These are phyloP conservation scores for Diarsia mendica DNA, from an alignment of 2,888 invertebrate genomes.

Conservation along the genomic window DNA sequence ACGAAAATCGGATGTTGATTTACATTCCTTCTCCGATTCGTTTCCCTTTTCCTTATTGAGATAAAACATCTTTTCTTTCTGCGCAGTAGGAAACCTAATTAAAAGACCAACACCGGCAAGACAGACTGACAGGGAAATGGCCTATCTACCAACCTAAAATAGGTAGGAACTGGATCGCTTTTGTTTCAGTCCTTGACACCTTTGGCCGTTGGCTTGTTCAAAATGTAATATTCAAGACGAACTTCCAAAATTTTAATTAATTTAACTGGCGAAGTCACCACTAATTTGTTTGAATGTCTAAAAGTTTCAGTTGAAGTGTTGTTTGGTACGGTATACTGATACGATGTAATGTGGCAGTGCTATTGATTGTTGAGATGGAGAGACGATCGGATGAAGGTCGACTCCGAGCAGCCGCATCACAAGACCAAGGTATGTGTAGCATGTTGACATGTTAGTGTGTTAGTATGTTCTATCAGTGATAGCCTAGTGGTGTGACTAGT, in stretches of 20 bases:
- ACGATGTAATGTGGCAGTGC: slow-evolving; percentile 78
- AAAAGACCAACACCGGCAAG: slow-evolving; percentile 30
- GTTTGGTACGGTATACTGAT: slow-evolving; percentile 50
- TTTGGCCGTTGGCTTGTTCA: slow-evolving; percentile 21
- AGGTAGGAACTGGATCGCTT: neutral
- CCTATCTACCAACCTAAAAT: neutral
- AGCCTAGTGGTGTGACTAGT: too few species aligned
- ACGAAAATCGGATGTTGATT: slow-evolving; percentile 61
- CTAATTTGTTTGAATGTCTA: slow-evolving; percentile 37
- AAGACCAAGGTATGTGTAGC: slow-evolving; percentile 77
- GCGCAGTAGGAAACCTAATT: slow-evolving; percentile 42
- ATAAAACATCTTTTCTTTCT: slow-evolving; percentile 52
- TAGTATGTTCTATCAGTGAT: neutral
- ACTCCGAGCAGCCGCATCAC: slow-evolving; percentile 80
- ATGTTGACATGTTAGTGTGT: neutral
- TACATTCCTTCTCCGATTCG: slow-evolving; percentile 45
- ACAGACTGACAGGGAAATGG: slow-evolving; percentile 28
- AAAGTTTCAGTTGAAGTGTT: slow-evolving; percentile 53
- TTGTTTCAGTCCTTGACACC: slow-evolving; percentile 30
- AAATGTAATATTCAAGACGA: slow-evolving; percentile 49
- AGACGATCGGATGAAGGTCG: slow-evolving; percentile 82
- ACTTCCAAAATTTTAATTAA: slow-evolving; percentile 20
- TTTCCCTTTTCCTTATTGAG: slow-evolving; percentile 57
- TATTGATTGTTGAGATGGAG: slow-evolving; percentile 84
- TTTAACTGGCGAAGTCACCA: slow-evolving; percentile 46